Base-by-base conservation (phyloP, 2,888 invertebrate species). In the Disparrhopalites patrizii region DNA sequence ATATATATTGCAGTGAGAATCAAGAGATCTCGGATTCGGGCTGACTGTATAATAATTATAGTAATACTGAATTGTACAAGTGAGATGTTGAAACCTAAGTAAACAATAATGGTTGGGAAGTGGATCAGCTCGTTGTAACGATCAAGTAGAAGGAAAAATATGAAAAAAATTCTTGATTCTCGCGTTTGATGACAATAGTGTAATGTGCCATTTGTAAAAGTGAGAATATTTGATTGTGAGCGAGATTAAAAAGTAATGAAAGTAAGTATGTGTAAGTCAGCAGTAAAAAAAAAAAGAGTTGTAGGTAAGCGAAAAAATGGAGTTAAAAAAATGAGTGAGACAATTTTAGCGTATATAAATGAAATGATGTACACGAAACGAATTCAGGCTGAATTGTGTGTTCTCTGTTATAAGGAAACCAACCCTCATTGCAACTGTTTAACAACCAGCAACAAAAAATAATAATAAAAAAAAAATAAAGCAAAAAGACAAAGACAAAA, bases 361-460 rank as follows among this genome's bases (percentile, higher is more conserved):
- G n/a, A n/a, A n/a, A n/a, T 58, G 58, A 58, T 54, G 40, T 61
- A 64, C 51, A 68, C 61, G 71, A 71, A 71, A 71, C 69, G 62
- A 69, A 65, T 71, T 71, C 71, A 71, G 71, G 71, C 71, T 71
- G 71, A 71, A 68, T 67, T 71, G 68, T 69, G 69, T 69, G 71
- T 71, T 71, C 71, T 68, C 64, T 58, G 52, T 54, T 54, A 54
- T n/a, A 30, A 33, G 31, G 33, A 54, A 54, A 54, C 31, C 54
- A 54, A 54, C n/a, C 54, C 54, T 54, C 54, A 54, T 54, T 54
- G 54, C 54, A 54, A 54, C 54, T 54, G 54, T 54, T 33, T 58
- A 58, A 58, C 58, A 58, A 58, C 58, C 58, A 55, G 36, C 43
- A 58, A 47, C 43, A 43, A 54, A 62, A 64, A 56, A 62, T n/a